Conservation (phyloP, 2,113 vertebrate species). For the Grammomys dolichurus region DNA sequence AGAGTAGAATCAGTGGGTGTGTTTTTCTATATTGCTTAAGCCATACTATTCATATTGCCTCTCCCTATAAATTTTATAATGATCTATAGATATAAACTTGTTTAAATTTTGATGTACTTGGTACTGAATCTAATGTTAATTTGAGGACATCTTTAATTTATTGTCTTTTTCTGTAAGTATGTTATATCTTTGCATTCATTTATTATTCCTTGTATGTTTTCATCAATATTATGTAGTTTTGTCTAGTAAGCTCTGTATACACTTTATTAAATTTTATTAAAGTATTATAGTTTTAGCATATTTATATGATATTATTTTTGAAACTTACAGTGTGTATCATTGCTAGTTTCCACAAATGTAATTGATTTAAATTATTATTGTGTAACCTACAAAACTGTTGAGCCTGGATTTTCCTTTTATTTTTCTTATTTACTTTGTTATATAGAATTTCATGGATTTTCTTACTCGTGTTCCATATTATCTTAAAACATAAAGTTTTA, state of each 20-base stretch:
- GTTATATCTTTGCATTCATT: not conserved
- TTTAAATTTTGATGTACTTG: not conserved
- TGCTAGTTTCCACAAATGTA: not conserved
- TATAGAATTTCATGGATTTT: not conserved
- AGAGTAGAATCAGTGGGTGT: not conserved
- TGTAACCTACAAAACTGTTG: not conserved
- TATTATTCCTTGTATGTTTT: not conserved
- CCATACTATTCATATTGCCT: not conserved
- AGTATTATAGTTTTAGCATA: not conserved
- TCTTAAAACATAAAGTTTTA: not conserved
- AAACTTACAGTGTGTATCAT: no score
- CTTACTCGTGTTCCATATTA: not conserved
- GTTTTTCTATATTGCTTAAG: not conserved
- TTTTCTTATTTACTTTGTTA: not conserved
- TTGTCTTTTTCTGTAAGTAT: no score
- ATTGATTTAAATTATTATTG: not conserved
- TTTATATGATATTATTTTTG: not conserved
- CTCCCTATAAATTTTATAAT: not conserved
- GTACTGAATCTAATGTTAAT: not conserved
- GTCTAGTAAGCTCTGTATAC: no score
- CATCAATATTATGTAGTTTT: not conserved
- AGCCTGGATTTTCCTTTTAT: not conserved
- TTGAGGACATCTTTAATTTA: not conserved
- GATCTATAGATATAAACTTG: not conserved
- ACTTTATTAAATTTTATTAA: not conserved